Evolutionary conservation across 37 sponge, comb jelly and placozoan species (phyloP).

Genomic region (Oopsacas minuta): DNA sequence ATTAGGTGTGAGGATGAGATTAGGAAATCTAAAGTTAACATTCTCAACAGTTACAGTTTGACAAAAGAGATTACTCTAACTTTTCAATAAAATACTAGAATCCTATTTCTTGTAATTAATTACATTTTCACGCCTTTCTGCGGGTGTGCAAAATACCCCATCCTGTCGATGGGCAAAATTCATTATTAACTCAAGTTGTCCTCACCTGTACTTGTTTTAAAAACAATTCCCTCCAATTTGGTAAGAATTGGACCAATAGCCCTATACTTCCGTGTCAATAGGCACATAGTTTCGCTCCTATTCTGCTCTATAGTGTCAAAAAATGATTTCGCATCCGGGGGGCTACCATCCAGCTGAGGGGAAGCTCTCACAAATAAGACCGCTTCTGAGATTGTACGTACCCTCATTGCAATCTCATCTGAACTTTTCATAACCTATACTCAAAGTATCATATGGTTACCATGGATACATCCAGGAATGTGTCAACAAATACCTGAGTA

Average conservation of each 20-base stretch:
- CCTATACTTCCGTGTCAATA: constrained; percentile 76
- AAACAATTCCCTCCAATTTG: constrained; percentile 92
- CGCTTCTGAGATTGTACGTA: constrained; percentile 64
- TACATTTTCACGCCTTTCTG: no score
- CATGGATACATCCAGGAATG: background rate
- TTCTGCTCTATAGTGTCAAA: constrained; percentile 74
- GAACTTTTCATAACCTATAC: constrained; percentile 28
- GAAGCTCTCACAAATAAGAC: constrained; percentile 63
- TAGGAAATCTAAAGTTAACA: no score
- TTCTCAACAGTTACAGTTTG: no score
- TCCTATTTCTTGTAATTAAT: no score
- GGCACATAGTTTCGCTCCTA: constrained; percentile 29
- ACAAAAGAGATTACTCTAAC: no score
- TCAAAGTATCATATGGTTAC: background rate
- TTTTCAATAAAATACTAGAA: no score
- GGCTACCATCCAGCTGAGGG: constrained; percentile 42
- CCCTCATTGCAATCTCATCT: constrained; percentile 79
- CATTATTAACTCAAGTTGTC: no score
- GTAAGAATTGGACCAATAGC: constrained; percentile 93
- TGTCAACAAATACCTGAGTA: constrained; percentile 53
- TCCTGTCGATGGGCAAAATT: no score
- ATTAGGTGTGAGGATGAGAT: no score
- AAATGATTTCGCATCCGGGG: constrained; percentile 82
- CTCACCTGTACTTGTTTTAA: constrained; percentile 82
- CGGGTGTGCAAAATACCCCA: no score